Evolutionary conservation across 2,888 invertebrate genomes (phyloP), one percentile per base, ranked within the genome.

Genomic region (Hirtodrosophila duncani): DNA sequence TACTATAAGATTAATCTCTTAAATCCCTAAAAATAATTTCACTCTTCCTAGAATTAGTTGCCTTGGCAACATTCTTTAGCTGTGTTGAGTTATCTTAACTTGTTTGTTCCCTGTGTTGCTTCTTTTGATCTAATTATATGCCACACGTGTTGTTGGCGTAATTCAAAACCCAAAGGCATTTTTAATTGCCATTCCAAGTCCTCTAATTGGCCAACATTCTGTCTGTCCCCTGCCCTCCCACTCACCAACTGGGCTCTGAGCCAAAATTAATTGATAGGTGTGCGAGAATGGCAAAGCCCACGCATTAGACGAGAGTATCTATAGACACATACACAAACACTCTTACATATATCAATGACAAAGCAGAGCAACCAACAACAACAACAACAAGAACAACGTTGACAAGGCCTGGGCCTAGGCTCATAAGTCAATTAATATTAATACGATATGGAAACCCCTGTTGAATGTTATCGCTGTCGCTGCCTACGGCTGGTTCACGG

Each of bases 91-190:
- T n/a, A n/a, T n/a, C n/a, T n/a, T n/a, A n/a, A n/a, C n/a, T n/a
- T n/a, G n/a, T n/a, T n/a, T n/a, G n/a, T n/a, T n/a, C n/a, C 14
- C 6, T 4, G 2, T 9, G 29, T 10, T 41, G 33, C 36, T 11
- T 16, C 16, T 37, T 37, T 10, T 26, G 7, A 3, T 13, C 30
- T 14, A 11, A 20, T 27, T n/a, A 10, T 7, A 16, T 9, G 18
- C 17, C 45, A 41, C 65, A 78, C 69, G 74, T 70, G 70, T 24
- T 50, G 59, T 67, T 70, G 38, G 48, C 44, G 43, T 67, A 52
- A 75, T 60, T 75, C 63, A 67, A 78, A 59, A 39, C 27, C 45
- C 33, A 41, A 26, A 18, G 52, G 48, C 31, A 18, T 58, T 67
- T 74, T 70, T 63, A 61, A 75, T 63, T 63, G 46, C 57, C 51